Conservation (phyloP, 2,797 vertebrate genomes). For the Eremophila alpestris region DNA sequence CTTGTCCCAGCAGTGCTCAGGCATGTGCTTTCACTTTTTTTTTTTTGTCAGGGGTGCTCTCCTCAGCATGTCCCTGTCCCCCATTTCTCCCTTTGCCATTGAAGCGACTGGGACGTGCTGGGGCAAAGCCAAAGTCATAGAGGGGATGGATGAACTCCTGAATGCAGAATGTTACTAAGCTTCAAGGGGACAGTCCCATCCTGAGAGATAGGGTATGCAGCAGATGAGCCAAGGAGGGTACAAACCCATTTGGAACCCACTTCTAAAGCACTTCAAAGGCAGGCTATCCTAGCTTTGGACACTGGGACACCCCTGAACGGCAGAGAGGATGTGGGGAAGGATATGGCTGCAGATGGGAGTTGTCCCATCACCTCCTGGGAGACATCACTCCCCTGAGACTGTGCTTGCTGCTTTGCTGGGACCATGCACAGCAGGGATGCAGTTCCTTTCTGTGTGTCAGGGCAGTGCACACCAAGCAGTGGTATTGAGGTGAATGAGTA, state of each 20-base stretch:
- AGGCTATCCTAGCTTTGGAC: not conserved
- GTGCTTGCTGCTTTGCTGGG: fast-evolving
- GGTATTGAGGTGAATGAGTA: not conserved
- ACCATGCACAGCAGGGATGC: fast-evolving
- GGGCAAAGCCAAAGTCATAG: not conserved
- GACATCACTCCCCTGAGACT: not conserved
- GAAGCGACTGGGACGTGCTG: not conserved
- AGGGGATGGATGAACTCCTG: not conserved
- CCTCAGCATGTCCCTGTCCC: not conserved
- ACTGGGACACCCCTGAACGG: fast-evolving
- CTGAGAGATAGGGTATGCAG: not conserved
- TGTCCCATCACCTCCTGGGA: not conserved
- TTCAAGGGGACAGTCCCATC: not conserved
- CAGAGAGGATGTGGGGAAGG: not conserved
- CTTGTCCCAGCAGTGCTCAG: not conserved
- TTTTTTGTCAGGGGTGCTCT: not conserved
- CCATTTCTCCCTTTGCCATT: not conserved
- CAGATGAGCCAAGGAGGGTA: not conserved
- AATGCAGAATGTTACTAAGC: not conserved
- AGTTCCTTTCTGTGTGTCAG: fast-evolving
- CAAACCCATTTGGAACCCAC: not conserved
- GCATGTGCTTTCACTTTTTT: not conserved
- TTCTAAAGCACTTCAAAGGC: not conserved
- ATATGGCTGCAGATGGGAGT: not conserved
- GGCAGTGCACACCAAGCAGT: fast-evolving